Conservation (phyloP, 2,888 invertebrate species). For the Geophilus truncorum region DNA sequence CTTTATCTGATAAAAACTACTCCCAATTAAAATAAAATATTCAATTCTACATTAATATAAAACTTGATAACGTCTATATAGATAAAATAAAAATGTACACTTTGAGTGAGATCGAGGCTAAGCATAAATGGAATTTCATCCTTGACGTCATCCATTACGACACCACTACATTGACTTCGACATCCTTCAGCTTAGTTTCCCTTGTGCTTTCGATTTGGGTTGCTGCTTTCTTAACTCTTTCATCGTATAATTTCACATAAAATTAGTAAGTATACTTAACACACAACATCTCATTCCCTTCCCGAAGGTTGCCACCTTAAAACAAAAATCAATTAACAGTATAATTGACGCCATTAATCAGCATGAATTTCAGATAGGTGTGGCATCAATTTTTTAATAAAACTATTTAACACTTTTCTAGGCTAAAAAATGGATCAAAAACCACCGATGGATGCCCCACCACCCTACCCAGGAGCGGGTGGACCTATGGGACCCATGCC, state of each 20-base stretch:
- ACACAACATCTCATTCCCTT: too few species aligned
- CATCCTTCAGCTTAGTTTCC: neutral
- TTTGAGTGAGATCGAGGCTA: neutral
- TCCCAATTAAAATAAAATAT: too few species aligned
- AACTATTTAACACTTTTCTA: neutral
- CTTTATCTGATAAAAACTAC: too few species aligned
- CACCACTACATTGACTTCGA: neutral
- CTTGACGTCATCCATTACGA: neutral
- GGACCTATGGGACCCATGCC: neutral
- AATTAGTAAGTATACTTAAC: too few species aligned
- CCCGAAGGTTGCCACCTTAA: too few species aligned
- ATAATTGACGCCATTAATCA: too few species aligned
- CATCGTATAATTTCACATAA: too few species aligned
- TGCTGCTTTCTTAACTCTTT: neutral
- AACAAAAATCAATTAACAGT: too few species aligned
- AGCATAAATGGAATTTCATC: neutral
- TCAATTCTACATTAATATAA: too few species aligned
- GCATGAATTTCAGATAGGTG: neutral
- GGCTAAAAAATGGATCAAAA: neutral
- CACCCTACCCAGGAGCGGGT: neutral
- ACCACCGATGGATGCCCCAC: neutral
- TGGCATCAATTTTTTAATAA: neutral
- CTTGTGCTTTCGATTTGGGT: neutral
- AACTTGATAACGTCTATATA: too few species aligned
- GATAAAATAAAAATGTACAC: neutral